Percentiles rank a stretch among this genome's conserved stretches.
These are phyloP conservation scores for Hyaena hyaena DNA, from an alignment of 2,113 vertebrate genomes.

Conservation along the genomic window DNA sequence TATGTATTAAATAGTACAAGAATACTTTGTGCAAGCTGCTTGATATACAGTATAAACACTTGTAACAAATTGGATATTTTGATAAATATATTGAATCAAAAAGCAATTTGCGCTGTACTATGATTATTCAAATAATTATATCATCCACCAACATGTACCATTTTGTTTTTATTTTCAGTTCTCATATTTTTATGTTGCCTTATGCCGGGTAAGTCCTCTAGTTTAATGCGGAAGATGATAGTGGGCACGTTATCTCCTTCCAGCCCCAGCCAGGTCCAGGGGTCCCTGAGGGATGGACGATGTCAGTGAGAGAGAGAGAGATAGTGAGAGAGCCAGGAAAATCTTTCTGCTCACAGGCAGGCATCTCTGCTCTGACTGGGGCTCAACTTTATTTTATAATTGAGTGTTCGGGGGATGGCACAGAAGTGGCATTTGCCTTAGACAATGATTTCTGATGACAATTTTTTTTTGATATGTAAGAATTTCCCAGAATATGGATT, in stretches of 20 bases:
- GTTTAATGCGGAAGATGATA: not conserved
- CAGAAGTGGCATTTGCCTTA: no score
- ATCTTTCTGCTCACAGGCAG: no score
- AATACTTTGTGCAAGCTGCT: not conserved
- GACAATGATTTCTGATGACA: no score
- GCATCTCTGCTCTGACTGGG: no score
- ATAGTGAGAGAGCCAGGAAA: no score
- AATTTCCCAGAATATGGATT: no score
- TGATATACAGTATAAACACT: not conserved
- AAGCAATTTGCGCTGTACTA: not conserved
- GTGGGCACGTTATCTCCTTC: not conserved
- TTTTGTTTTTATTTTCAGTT: not conserved
- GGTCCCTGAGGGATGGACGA: no score
- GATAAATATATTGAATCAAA: not conserved
- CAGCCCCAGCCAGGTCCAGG: no score
- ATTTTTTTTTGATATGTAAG: no score
- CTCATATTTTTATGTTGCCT: not conserved
- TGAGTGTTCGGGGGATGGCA: no score
- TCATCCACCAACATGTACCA: not conserved
- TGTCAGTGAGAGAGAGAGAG: no score
- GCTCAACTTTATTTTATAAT: no score
- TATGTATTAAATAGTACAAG: not conserved
- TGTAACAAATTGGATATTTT: not conserved
- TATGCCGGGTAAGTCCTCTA: not conserved
- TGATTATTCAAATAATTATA: not conserved